phyloP scores from a whole-genome alignment of 2,888 invertebrate genomes.

The Ctenicera cuprea region DNA sequence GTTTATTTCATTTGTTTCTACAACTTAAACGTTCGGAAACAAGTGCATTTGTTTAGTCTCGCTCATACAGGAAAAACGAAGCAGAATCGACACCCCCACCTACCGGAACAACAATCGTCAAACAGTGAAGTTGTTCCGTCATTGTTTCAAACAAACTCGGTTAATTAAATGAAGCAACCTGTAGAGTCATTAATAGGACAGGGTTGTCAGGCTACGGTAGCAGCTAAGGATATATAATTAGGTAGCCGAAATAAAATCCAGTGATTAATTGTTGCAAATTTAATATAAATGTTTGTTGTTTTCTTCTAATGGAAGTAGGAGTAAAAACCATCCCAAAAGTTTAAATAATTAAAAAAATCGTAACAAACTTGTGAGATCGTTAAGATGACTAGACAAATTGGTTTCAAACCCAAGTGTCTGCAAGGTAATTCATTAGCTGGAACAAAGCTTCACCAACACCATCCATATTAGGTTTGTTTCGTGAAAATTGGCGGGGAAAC shows the following conservation, averaged over 20 bases:
- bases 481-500: constrained; percentile 8
- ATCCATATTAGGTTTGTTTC: constrained; percentile 19
- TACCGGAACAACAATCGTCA: neutral
- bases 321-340: too few species aligned
- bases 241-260: constrained; percentile 9
- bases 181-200: constrained; percentile 28
- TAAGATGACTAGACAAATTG: neutral
- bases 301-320: neutral
- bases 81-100: too few species aligned
- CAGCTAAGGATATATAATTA: constrained; percentile 12
- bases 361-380: neutral
- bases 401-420: neutral
- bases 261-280: neutral
- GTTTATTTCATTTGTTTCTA: too few species aligned
- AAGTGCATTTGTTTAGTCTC: too few species aligned
- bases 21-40: too few species aligned
- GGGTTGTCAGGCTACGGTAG: constrained; percentile 17
- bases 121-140: constrained; percentile 6
- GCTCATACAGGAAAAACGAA: too few species aligned
- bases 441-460: constrained; percentile 8
- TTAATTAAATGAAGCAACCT: constrained; percentile 40
- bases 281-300: neutral
- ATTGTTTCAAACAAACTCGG: neutral
- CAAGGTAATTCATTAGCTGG: constrained; percentile 17
- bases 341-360: neutral